Conservation (phyloP, 2,888 invertebrate genomes). For the Busseola fusca region DNA sequence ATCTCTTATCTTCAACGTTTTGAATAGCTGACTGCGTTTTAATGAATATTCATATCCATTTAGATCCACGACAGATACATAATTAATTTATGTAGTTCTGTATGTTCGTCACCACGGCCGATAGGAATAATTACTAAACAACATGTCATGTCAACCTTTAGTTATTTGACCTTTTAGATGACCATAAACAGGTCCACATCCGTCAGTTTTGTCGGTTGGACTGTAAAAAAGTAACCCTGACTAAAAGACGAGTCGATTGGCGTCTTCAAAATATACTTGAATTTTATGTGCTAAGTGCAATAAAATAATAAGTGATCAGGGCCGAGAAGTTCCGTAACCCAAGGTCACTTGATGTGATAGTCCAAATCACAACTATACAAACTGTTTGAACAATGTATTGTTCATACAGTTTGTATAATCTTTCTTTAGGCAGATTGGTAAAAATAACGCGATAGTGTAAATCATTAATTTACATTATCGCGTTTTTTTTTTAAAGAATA, state of each 20-base stretch:
- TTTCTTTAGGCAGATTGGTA: background rate
- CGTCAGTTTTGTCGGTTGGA: slow-evolving; percentile 50
- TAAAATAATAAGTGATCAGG: slow-evolving; percentile 54
- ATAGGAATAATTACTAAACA: slow-evolving; percentile 50
- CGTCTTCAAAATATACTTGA: slow-evolving; percentile 22
- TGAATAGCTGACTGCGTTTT: background rate
- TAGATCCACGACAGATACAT: slow-evolving; percentile 46
- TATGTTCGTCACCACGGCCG: slow-evolving; percentile 16
- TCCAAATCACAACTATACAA: background rate
- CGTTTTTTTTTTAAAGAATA: slow-evolving; percentile 10
- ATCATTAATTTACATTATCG: background rate
- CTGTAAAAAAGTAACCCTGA: slow-evolving; percentile 56
- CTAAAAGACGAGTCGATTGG: slow-evolving; percentile 52
- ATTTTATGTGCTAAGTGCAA: slow-evolving; percentile 58
- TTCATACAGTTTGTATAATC: no score
- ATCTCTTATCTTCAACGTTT: slow-evolving; percentile 9
- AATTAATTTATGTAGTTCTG: slow-evolving; percentile 25
- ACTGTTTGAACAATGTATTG: slow-evolving; percentile 6
- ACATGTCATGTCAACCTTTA: slow-evolving; percentile 51
- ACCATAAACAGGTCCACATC: slow-evolving; percentile 57
- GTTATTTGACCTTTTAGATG: slow-evolving; percentile 57
- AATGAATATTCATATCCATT: slow-evolving; percentile 49
- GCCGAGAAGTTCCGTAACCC: slow-evolving; percentile 44
- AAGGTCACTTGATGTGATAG: slow-evolving; percentile 37
- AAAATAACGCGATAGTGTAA: no score